These are phyloP conservation scores for Heliocidaris erythrogramma DNA, from an alignment of 35 echinoderm and acorn worm species.

Conservation along the genomic window DNA sequence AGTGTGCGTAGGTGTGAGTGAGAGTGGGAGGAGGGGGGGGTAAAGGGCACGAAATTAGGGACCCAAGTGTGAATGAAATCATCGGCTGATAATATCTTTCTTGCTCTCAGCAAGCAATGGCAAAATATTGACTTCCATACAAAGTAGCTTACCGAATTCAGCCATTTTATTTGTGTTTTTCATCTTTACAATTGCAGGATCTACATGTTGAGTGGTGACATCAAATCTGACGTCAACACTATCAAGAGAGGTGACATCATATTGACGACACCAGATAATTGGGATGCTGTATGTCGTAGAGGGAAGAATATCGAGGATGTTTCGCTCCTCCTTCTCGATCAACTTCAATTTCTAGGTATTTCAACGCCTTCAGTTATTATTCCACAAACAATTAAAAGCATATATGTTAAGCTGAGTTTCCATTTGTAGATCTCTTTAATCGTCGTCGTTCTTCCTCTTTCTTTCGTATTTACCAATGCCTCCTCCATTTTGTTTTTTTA, in stretches of 20 bases:
- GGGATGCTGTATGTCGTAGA: constrained; percentile 87
- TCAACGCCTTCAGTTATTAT: not conserved
- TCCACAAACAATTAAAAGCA: no score
- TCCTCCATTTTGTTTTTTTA: not conserved
- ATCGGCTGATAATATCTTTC: no score
- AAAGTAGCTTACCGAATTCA: no score
- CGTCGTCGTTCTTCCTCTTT: not conserved
- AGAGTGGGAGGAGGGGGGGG: no score
- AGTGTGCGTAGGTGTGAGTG: no score
- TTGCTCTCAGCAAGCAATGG: no score
- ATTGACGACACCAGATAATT: constrained; percentile 87
- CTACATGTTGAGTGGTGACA: constrained; percentile 75
- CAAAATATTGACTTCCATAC: no score
- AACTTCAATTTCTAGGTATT: constrained; percentile 89
- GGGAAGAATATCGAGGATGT: constrained; percentile 84
- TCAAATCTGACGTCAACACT: constrained; percentile 76
- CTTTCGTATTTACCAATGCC: not conserved
- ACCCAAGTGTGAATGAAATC: no score
- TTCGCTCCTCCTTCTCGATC: constrained; percentile 82
- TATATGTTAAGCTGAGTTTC: no score
- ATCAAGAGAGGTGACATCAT: constrained; percentile 80
- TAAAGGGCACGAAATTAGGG: no score
- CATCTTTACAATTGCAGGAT: not conserved
- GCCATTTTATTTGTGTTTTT: no score
- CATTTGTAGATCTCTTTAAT: no score